Base-by-base conservation (phyloP, 2,113 vertebrate genomes). In the Micronycteris hirsuta region DNA sequence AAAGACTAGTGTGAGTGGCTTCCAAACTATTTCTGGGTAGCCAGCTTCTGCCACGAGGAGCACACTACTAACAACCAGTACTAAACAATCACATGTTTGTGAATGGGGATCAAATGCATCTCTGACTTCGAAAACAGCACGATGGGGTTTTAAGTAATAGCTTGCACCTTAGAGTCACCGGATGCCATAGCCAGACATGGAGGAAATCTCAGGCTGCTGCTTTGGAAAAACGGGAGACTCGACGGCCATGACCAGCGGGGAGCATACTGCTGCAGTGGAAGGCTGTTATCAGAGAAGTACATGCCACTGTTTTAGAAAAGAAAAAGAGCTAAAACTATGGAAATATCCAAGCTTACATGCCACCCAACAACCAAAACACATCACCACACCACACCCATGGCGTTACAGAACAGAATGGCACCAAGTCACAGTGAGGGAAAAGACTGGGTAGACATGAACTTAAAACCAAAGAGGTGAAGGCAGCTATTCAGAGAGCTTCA, bases 401-500 rank as follows among this genome's bases (percentile, higher is more conserved):
- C 89, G 94, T 56, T 94, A 97, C 86, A 97, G 91, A 82, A 97
- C 96, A 97, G 54, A 80, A 93, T 87, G 82, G 97, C 95, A 97
- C 63, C 74, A 85, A 94, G 78, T 96, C 93, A 98, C 96, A 93
- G 52, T 65, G 95, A 98, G 95, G 98, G 89, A 89, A 98, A 97
- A 96, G 93, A 89, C 97, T 56, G 45, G 86, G 97, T 94, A 97
- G 92, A 97, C 88, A 96, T 88, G 93, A 94, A 98, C 96, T 97
- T 89, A 97, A 98, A 98, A 95, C 45, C 96, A 95, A 4, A 96
- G 93, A 97, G 3, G 58, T 74, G 77, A 98, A 97, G 95, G 95
- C 98, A 98, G 95, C 97, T 98, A 98, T 96, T 98, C 97, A 94
- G 97, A 95, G 93, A 92, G 96, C 86, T 97, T 97, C 96, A 91